A percentile compares a stretch with the other conserved stretches of the same genome.
phyloP scores from a whole-genome alignment of 2,797 vertebrate species.

The Melanogrammus aeglefinus region DNA sequence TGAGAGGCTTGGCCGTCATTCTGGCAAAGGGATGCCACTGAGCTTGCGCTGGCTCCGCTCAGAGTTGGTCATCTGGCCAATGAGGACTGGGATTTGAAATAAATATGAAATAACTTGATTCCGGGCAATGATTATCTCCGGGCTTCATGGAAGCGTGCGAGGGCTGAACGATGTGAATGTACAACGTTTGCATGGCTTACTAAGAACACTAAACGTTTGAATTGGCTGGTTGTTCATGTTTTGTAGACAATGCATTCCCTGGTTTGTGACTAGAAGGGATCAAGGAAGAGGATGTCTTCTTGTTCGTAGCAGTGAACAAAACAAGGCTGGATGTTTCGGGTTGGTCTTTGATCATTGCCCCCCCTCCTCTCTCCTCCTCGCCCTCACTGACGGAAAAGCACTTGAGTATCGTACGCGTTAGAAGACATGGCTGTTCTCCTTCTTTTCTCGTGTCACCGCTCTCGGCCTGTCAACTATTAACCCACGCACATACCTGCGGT shows the following conservation, averaged over 20 bases:
- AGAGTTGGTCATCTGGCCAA: slow-evolving; percentile 32
- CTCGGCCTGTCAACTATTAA: slow-evolving; percentile 74
- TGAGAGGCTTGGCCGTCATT: slow-evolving; percentile 54
- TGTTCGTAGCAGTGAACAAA: too few species aligned
- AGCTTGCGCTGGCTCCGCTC: slow-evolving; percentile 38
- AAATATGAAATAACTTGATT: neutral
- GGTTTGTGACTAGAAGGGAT: too few species aligned
- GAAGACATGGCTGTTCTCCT: slow-evolving; percentile 42
- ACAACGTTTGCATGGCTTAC: too few species aligned
- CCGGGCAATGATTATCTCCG: neutral
- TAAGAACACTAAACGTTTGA: too few species aligned
- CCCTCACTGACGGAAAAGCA: slow-evolving; percentile 33
- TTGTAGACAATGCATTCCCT: too few species aligned
- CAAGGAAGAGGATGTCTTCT: too few species aligned
- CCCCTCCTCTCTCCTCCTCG: neutral
- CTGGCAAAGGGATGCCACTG: slow-evolving; percentile 57
- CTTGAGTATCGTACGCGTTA: slow-evolving; percentile 47
- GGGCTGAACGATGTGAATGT: too few species aligned
- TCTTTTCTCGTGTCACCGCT: slow-evolving; percentile 49
- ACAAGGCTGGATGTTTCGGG: neutral
- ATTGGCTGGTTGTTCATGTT: too few species aligned
- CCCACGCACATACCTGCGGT: slow-evolving; percentile 64
- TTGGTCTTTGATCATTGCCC: neutral
- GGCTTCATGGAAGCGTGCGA: neutral
- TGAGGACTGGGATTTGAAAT: slow-evolving; percentile 14